A percentile compares a stretch with the other conserved stretches of the same genome.
Conservation (phyloP, 2,797 vertebrate species). For the Scyliorhinus canicula region DNA sequence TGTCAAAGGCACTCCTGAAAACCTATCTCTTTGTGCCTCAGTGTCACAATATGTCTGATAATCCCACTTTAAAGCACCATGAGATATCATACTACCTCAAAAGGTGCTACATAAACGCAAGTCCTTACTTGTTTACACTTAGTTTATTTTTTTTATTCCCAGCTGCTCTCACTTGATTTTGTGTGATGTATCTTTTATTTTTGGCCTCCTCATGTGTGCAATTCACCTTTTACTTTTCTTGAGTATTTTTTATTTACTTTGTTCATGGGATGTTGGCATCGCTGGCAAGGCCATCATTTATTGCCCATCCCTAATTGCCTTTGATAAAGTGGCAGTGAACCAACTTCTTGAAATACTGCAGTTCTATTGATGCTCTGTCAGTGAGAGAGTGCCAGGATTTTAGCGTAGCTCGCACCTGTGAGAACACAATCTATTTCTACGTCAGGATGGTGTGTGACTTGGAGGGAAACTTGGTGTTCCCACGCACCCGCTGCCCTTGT, state of each 20-base stretch:
- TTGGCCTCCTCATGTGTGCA: background rate
- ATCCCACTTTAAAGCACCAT: background rate
- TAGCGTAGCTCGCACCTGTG: background rate
- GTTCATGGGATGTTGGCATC: background rate
- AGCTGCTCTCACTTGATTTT: background rate
- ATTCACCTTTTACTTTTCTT: background rate
- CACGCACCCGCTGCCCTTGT: background rate
- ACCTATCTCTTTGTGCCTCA: background rate
- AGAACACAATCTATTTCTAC: background rate
- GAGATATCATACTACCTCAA: background rate
- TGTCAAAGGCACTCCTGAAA: background rate
- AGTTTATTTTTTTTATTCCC: background rate
- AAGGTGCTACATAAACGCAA: background rate
- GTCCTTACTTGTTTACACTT: background rate
- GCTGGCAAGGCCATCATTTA: background rate
- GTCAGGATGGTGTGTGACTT: background rate
- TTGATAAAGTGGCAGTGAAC: background rate
- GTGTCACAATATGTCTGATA: background rate
- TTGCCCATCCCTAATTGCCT: background rate
- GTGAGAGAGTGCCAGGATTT: background rate
- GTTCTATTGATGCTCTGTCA: background rate
- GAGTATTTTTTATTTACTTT: background rate
- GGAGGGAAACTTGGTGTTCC: background rate
- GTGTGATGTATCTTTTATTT: background rate
- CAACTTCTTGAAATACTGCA: background rate